Conservation (phyloP, 2,888 invertebrate genomes). For the Tetrapedia diversipes region DNA sequence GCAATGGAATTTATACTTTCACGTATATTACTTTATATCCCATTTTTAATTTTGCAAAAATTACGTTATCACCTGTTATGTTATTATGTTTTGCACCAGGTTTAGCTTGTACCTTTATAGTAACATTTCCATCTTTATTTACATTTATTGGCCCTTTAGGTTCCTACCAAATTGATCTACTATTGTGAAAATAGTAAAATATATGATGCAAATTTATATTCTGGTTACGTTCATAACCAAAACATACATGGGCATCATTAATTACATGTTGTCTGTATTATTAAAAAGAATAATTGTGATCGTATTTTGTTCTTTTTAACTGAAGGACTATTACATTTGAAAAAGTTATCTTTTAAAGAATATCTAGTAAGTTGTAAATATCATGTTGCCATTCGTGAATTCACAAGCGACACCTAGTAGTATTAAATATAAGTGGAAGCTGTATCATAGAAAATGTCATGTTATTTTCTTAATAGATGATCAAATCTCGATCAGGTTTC, state of each 20-base stretch:
- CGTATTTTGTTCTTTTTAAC: background rate
- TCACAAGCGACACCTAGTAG: slow-evolving; percentile 53
- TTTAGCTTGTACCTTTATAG: slow-evolving; percentile 88
- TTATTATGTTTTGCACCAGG: slow-evolving; percentile 90
- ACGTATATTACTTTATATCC: background rate
- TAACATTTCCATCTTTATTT: slow-evolving; percentile 86
- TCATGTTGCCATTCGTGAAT: slow-evolving; percentile 45
- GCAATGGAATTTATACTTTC: slow-evolving; percentile 50
- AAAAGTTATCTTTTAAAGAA: background rate
- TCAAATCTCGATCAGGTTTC: slow-evolving; percentile 57
- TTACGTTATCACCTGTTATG: slow-evolving; percentile 84
- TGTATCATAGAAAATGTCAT: slow-evolving; percentile 73
- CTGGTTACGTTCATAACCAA: background rate
- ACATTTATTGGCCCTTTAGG: slow-evolving; percentile 80
- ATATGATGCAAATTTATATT: background rate
- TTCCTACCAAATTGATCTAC: slow-evolving; percentile 28
- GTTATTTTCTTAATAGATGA: slow-evolving; percentile 75
- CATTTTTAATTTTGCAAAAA: background rate
- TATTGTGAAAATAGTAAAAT: background rate
- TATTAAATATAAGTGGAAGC: slow-evolving; percentile 43
- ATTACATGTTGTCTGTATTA: background rate
- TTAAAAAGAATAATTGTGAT: background rate
- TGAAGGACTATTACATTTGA: background rate
- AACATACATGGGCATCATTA: too few relatives aligned
- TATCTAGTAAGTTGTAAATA: slow-evolving; percentile 49